Evolutionary conservation across 1,140 invertebrate genomes (phyloP), one percentile per base, ranked within the genome.

Genomic region (Archegozetes longisetosus): DNA sequence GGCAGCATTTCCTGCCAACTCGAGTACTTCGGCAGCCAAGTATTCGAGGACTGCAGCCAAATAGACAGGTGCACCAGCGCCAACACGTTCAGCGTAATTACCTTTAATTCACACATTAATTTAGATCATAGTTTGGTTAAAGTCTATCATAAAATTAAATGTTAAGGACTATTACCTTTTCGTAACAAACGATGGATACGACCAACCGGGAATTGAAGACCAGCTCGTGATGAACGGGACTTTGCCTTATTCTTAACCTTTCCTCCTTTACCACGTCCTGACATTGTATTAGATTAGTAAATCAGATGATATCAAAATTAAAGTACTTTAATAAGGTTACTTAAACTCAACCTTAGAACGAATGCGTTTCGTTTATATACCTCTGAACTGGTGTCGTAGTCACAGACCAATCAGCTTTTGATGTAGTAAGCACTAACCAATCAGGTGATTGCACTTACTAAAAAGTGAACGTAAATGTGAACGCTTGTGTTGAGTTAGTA

Each of bases 1-100:
- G 0, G 86, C 86, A n/a, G 84, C 84, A 65, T 87, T 86, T 2
- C 84, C 82, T 58, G 76, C 75, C 64, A 80, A 70, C 64, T 80
- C 79, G 28, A 80, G 66, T 52, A 80, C 77, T 69, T 81, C 79
- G 71, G 80, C 79, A 69, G 74, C 69, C 64, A 77, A 67, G 65
- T 76, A 75, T 64, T 76, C 76, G 56, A 78, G 67, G 22, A 76
- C 76, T 24, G 76, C 76, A 29, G 77, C 77, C 65, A 78, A 69
- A 64, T 78, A 79, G 1, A 79, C 77, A 4, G 77, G 74, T 27
- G 77, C 75, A 47, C 75, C 77, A 57, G 74, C 71, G 40, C 75
- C 75, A 25, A 79, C 75, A 50, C 76, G 71, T 52, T 74, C 70
- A 48, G 73, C 70, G 61, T 71, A 75, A 57, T 74, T 72, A 53